Evolutionary conservation across 2,888 invertebrate genomes (phyloP).

Genomic region (Notodonta dromedarius): DNA sequence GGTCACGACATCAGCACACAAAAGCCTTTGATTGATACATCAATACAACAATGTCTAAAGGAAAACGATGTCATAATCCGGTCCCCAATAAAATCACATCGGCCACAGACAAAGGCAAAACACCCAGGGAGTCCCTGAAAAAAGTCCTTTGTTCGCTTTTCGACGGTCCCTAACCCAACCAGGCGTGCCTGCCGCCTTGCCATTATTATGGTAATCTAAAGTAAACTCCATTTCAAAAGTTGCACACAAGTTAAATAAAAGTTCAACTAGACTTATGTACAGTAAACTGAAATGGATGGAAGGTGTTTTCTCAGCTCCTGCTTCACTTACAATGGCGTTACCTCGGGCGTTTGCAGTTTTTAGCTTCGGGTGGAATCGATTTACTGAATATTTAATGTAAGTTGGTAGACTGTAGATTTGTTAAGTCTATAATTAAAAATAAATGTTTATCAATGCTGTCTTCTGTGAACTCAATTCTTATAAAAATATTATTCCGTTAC

Average conservation of each 20-base stretch:
- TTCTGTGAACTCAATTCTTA: background rate
- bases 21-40: background rate
- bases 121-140: slow-evolving; percentile 1
- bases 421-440: background rate
- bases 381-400: background rate
- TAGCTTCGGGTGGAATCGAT: slow-evolving; percentile 9
- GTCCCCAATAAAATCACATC: slow-evolving; percentile 8
- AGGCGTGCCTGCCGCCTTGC: slow-evolving; percentile 8
- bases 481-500: background rate
- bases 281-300: slow-evolving; percentile 14
- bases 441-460: no score
- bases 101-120: slow-evolving; percentile 7
- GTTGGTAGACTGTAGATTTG: background rate
- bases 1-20: background rate
- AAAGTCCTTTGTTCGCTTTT: slow-evolving; percentile 20
- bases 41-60: background rate
- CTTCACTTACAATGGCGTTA: slow-evolving; percentile 16
- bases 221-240: slow-evolving; percentile 21
- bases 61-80: slow-evolving; percentile 10
- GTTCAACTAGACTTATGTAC: slow-evolving; percentile 17
- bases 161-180: slow-evolving; percentile 10
- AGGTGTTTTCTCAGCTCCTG: slow-evolving; percentile 12
- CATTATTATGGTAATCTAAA: slow-evolving; percentile 23
- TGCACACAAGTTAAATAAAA: slow-evolving; percentile 12
- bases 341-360: slow-evolving; percentile 14